Evolutionary conservation across 2,888 invertebrate species (phyloP).

Genomic region (Drosophila prostipennis): DNA sequence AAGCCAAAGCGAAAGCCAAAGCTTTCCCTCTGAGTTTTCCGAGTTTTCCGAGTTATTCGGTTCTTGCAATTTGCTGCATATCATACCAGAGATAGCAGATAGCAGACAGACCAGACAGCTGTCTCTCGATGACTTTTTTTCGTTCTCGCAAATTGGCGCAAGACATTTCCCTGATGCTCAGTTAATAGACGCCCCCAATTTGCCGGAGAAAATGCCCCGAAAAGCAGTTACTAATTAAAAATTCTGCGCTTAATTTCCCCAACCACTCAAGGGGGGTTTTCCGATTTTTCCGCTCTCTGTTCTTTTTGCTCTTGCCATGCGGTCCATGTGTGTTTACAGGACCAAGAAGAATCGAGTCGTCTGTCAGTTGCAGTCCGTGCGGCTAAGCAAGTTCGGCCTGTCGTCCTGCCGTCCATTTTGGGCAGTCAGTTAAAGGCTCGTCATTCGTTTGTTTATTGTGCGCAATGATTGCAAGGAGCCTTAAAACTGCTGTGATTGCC

Average conservation of each 20-base stretch:
- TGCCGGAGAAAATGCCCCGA: conserved; percentile 8
- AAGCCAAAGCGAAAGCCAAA: conserved; percentile 1
- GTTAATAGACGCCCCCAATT: conserved; percentile 46
- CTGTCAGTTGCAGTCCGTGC: conserved; percentile 49
- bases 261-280: background rate
- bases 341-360: conserved; percentile 3
- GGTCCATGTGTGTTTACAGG: conserved; percentile 9
- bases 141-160: conserved; percentile 48
- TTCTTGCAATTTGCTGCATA: conserved; percentile 70
- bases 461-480: conserved; percentile 70
- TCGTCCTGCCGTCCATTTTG: conserved; percentile 34
- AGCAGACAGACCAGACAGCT: conserved; percentile 25
- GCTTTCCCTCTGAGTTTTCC: conserved; percentile 5
- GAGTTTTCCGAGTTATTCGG: background rate
- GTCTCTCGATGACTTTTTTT: conserved; percentile 28
- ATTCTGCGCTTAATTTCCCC: conserved; percentile 49
- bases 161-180: conserved; percentile 34
- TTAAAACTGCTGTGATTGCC: conserved; percentile 74
- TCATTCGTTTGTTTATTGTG: conserved; percentile 78
- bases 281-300: background rate
- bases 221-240: conserved; percentile 63
- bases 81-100: conserved; percentile 50
- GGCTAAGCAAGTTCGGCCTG: conserved; percentile 64
- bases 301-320: background rate
- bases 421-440: conserved; percentile 77